Base-by-base conservation (phyloP, 2,888 invertebrate genomes). In the Neuroscelio doddi region DNA sequence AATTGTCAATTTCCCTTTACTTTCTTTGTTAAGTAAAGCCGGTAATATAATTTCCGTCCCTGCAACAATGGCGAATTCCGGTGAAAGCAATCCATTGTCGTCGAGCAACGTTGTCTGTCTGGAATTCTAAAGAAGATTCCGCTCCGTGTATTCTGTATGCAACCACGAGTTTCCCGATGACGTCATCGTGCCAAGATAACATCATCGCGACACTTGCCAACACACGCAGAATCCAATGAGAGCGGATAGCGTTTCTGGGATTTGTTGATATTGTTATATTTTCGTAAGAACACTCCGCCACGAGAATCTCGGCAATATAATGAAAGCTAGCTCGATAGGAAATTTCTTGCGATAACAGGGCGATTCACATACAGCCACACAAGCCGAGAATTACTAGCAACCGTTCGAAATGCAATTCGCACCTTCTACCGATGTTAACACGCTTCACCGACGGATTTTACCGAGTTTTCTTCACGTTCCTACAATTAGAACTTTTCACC, bases 111-210 rank as follows among this genome's bases (percentile, higher is more conserved):
- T 61, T 64, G 70, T 67, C 67, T 68, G 68, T 69, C 70, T 66
- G 58, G 71, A 69, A 74, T 72, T 71, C 71, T 68, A 68, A 70
- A 70, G 74, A 71, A 72, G 67, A 74, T 73, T 72, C 70, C 70
- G 59, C 66, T 56, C 58, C 61, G 64, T 65, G 58, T 70, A 62
- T 69, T 69, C 64, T 68, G 69, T 67, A 69, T 69, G 70, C 69
- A 70, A 67, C 58, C 63, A 51, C 49, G 67, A 67, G 71, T 69
- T 66, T 72, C 69, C 56, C 64, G 65, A 68, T 58, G 68, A 63
- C 63, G 64, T 63, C 58, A 49, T 47, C 56, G 50, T 21, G 53
- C 42, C 51, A 50, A 56, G 59, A 53, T 62, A 64, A 49, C 65
- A 50, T 58, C 65, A 45, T 47, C 56, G 50, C 50, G 52, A 63